Base-by-base conservation (phyloP, 2,888 invertebrate species). In the Lydus trimaculatus region DNA sequence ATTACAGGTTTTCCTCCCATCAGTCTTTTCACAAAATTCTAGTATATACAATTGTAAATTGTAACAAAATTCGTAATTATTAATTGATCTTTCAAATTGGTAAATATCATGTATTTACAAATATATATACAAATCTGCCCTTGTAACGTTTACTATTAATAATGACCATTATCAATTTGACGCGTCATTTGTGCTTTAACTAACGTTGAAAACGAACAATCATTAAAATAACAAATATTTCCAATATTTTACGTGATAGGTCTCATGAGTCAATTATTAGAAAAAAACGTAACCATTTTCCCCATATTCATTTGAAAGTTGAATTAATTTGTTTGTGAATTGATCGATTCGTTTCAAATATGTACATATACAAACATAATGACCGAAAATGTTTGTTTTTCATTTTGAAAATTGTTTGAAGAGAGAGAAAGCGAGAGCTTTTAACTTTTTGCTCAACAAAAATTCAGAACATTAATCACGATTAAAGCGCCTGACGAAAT, bases 191-290 rank as follows among this genome's bases (percentile, higher is more conserved):
- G 48, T 48, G 48, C 7, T 52, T 67, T 48, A 60, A 63, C 31
- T 43, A 63, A 52, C 20, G 62, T 52, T 63, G 36, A 56, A 63
- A 58, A 39, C 43, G n/a, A 48, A 61, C 66, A 58, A 48, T 31
- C 58, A 63, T 66, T 66, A 63, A 66, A 67, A 67, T 67, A 64
- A 67, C 64, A 67, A 59, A 67, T 67, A 63, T 20, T 48, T 15
- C 7, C 58, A 59, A 67, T 67, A 63, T 59, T 60, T 63, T 58
- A 59, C 36, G 25, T 28, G 43, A 60, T 61, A 43, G 20, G 2
- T 23, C 9, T 20, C 20, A 20, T 11, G 20, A 48, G 20, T 9
- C 48, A 11, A 48, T 48, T n/a, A 43, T 43, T 5, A 39, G 8
- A 8, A 8, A 33, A 33, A 8, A 4, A 33, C 2, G 8, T 33